Percentiles rank a stretch among this genome's conserved stretches.
These are phyloP conservation scores for Epirrhoe alternata DNA, from an alignment of 2,888 invertebrate genomes.

Conservation along the genomic window DNA sequence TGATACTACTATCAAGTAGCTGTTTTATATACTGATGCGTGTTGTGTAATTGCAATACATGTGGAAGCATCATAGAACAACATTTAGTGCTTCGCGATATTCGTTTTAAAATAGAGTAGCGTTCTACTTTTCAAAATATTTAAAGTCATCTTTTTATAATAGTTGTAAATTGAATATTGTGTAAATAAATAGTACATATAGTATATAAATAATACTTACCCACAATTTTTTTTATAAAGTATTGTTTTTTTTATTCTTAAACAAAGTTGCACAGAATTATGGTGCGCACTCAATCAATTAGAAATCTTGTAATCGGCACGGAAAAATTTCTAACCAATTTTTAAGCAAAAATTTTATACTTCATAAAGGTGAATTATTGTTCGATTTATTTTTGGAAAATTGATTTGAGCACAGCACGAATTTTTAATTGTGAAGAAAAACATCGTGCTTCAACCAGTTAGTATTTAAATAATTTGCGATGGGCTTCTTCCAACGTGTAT, in stretches of 20 bases:
- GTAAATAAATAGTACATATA: no score
- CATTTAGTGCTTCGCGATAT: conserved; percentile 25
- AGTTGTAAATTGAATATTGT: no score
- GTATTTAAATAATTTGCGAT: no score
- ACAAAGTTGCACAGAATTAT: background rate
- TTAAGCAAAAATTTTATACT: conserved; percentile 6
- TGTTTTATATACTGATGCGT: conserved; percentile 43
- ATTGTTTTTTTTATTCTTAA: conserved; percentile 17
- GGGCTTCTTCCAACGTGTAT: no score
- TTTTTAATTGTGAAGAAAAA: no score
- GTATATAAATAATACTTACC: no score
- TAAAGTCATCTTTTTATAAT: conserved; percentile 5
- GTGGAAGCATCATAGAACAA: conserved; percentile 35
- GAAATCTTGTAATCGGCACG: conserved; percentile 14
- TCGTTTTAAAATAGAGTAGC: conserved; percentile 29
- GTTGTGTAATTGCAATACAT: conserved; percentile 51
- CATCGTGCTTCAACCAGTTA: no score
- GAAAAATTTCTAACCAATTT: conserved; percentile 7
- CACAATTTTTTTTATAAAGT: no score
- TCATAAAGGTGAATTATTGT: background rate
- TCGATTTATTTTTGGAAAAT: background rate
- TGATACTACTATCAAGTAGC: conserved; percentile 46
- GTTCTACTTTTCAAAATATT: conserved; percentile 19
- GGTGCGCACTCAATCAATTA: conserved; percentile 15
- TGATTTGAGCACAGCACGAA: no score